Conservation (phyloP, 2,888 invertebrate species). For the Calephelis perditalis region DNA sequence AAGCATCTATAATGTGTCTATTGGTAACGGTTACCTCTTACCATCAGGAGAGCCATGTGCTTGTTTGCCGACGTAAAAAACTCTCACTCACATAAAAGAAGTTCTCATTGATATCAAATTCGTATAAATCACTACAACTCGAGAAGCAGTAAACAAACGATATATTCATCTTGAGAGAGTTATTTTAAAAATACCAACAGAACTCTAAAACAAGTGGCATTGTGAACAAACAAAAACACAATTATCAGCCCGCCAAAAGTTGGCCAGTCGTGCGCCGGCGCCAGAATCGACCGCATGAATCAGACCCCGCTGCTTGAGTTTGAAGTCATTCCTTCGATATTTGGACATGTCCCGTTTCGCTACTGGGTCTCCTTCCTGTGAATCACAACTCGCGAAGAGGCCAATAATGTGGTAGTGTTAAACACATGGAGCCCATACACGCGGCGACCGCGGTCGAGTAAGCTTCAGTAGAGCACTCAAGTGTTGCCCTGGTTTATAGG, state of each 20-base stretch:
- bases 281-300: conserved; percentile 62
- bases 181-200: too few species aligned
- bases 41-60: too few species aligned
- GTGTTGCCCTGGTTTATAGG: conserved; percentile 16
- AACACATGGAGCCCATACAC: conserved; percentile 42
- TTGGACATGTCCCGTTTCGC: conserved; percentile 65
- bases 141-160: too few species aligned
- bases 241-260: conserved; percentile 44
- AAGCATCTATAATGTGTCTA: too few species aligned
- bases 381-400: conserved; percentile 55
- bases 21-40: too few species aligned
- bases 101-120: too few species aligned
- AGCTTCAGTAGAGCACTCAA: conserved; percentile 32
- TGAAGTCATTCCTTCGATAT: conserved; percentile 46
- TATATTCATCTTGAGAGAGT: too few species aligned
- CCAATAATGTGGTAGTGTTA: conserved; percentile 52
- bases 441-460: conserved; percentile 39
- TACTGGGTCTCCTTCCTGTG: conserved; percentile 63
- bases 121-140: too few species aligned
- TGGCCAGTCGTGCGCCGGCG: conserved; percentile 59
- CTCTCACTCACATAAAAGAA: too few species aligned
- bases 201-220: conserved; percentile 23
- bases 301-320: conserved; percentile 39
- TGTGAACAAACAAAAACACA: conserved; percentile 34
- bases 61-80: too few species aligned